A percentile compares a stretch with the other conserved stretches of the same genome.
Evolutionary conservation across 2,888 invertebrate species (phyloP).

Genomic region (Cataglyphis rosenhaueri): DNA sequence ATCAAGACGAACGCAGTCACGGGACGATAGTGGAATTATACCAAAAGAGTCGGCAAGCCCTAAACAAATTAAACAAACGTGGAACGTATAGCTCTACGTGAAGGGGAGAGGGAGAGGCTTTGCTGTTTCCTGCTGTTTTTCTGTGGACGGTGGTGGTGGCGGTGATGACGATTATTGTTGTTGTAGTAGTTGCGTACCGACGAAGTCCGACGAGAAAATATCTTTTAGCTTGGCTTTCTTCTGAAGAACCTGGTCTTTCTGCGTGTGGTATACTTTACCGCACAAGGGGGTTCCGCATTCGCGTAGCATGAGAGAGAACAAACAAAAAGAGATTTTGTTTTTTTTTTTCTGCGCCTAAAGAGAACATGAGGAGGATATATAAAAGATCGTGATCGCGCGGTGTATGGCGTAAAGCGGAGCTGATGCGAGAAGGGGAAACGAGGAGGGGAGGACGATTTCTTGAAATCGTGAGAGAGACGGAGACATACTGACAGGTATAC

Average conservation of each 20-base stretch:
- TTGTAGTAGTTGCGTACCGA: conserved; percentile 87
- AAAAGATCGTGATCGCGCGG: conserved; percentile 40
- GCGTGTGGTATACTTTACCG: conserved; percentile 92
- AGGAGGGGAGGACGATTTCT: background rate
- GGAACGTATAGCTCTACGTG: background rate
- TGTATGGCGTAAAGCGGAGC: background rate
- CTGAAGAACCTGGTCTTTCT: conserved; percentile 91
- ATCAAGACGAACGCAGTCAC: background rate
- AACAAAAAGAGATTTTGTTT: conserved; percentile 76
- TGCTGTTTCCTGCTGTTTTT: conserved; percentile 29
- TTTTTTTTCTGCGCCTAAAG: conserved; percentile 54
- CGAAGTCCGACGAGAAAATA: conserved; percentile 94
- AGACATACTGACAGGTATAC: conserved; percentile 12
- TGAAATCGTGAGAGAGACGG: conserved; percentile 51
- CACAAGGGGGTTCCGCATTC: conserved; percentile 83
- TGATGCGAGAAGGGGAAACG: background rate
- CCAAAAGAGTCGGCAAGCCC: background rate
- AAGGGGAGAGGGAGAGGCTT: background rate
- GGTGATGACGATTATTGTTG: conserved; percentile 33
- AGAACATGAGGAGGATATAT: conserved; percentile 46
- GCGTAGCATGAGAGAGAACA: conserved; percentile 80
- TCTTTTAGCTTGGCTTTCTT: conserved; percentile 95
- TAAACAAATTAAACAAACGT: background rate
- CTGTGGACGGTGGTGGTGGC: conserved; percentile 45
- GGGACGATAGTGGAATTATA: background rate